Evolutionary conservation across 2,888 invertebrate genomes (phyloP), one percentile per base, ranked within the genome.

Genomic region (Habrosyne pyritoides): DNA sequence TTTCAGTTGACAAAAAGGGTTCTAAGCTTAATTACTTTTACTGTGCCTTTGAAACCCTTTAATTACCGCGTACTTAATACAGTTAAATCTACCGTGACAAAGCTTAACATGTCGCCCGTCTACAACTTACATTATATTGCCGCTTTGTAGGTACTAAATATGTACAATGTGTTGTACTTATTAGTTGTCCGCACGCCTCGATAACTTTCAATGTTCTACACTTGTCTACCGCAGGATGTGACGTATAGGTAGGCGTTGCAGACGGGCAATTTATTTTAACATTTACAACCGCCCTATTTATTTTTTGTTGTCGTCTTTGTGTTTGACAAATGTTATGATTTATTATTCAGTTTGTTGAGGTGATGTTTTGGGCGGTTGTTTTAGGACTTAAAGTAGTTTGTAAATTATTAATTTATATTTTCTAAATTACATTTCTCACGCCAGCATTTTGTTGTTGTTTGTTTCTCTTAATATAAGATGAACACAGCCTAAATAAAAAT

Each of bases 161-260:
- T n/a, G 22, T 22, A 22, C 47, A 47, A 49, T 26, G 48, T 49
- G 22, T 3, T 2, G 48, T 42, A 42, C 26, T 49, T 49, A 49
- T 49, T 49, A 49, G 48, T 24, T 49, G 48, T 49, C n/a, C 47
- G 12, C 48, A 26, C 14, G 48, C 26, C 26, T 26, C 48, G 26
- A 49, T 49, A 14, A 3, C 24, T 26, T 24, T n/a, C n/a, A 49
- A n/a, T 48, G 14, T 24, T 26, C 26, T n/a, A 26, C 48, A 26
- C 6, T 24, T 24, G 48, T 24, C 26, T 26, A 49, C 48, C 26
- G 14, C 48, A 49, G 48, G 14, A 26, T 49, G 48, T 24, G 48
- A 26, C 26, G 48, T 24, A 24, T 48, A 24, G n/a, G n/a, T 12
- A 24, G 24, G 48, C 2, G 24, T 24, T 8, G 24, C 24, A 49